Percentiles rank a stretch among this genome's conserved stretches.
phyloP scores from a whole-genome alignment of 2,797 vertebrate genomes.

The Hoplostethus mediterraneus region DNA sequence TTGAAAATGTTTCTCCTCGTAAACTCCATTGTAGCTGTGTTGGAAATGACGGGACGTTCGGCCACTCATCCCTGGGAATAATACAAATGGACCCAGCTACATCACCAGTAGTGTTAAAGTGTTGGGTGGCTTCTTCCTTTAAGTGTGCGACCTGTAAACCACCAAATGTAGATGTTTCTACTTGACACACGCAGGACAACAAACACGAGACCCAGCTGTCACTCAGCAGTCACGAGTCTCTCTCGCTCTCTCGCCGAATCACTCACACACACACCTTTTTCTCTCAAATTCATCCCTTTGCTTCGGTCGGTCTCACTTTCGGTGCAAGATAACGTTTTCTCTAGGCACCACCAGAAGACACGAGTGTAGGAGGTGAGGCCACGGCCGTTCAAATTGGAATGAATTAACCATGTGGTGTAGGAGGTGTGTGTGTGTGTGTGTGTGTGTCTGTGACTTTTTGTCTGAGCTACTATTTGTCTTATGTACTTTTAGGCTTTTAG shows the following conservation, averaged over 20 bases:
- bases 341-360: conserved; percentile 61
- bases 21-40: too few species aligned
- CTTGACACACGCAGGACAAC: too few species aligned
- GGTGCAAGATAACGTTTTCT: conserved; percentile 41
- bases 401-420: conserved; percentile 74
- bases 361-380: conserved; percentile 79
- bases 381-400: conserved; percentile 77
- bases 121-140: too few species aligned
- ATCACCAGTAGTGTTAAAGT: too few species aligned
- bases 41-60: too few species aligned
- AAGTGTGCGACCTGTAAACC: too few species aligned
- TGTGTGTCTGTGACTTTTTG: neutral
- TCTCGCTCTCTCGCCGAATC: conserved; percentile 8
- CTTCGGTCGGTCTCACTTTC: conserved; percentile 25
- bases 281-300: conserved; percentile 30
- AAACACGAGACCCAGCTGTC: conserved; percentile 22
- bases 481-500: conserved; percentile 8
- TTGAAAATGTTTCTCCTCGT: too few species aligned
- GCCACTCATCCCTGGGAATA: too few species aligned
- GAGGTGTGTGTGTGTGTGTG: conserved; percentile 53
- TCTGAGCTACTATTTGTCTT: conserved; percentile 5
- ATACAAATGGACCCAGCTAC: too few species aligned
- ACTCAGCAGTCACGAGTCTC: conserved; percentile 9
- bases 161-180: too few species aligned
- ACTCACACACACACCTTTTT: conserved; percentile 6